phyloP scores from a whole-genome alignment of 1,140 invertebrate genomes.

The Heliconius himera region DNA sequence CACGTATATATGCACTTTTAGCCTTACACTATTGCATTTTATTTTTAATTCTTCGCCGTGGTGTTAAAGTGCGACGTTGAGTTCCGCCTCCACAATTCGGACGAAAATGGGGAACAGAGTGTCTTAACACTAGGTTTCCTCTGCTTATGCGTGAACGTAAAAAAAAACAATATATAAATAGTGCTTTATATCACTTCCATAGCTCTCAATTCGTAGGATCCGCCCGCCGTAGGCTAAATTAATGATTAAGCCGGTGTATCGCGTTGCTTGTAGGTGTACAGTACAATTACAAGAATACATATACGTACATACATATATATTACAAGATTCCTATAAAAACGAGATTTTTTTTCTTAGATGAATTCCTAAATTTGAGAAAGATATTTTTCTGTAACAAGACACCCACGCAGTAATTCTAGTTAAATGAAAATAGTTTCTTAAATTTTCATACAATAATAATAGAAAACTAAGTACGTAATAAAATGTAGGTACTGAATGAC shows the following conservation, averaged over 20 bases:
- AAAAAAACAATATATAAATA: no score
- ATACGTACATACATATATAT: not conserved
- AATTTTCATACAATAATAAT: not conserved
- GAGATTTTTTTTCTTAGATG: not conserved
- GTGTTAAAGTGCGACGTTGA: no score
- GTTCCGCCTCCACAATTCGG: no score
- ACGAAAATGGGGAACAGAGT: no score
- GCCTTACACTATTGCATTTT: no score
- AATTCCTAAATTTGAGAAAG: no score
- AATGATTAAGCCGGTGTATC: constrained; percentile 10
- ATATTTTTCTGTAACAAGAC: no score
- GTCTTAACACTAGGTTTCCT: no score
- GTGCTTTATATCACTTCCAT: not conserved
- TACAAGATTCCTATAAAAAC: not conserved
- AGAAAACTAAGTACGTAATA: not conserved
- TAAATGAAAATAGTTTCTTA: not conserved
- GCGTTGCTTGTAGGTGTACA: not conserved
- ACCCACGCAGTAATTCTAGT: not conserved
- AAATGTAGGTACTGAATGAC: not conserved
- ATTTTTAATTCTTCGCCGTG: no score
- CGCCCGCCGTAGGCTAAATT: constrained; percentile 12
- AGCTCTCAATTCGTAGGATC: not conserved
- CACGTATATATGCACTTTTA: no score
- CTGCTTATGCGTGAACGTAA: no score
- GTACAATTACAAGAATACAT: not conserved